Evolutionary conservation across 2,797 vertebrate genomes (phyloP).

Genomic region (Monodelphis domestica): DNA sequence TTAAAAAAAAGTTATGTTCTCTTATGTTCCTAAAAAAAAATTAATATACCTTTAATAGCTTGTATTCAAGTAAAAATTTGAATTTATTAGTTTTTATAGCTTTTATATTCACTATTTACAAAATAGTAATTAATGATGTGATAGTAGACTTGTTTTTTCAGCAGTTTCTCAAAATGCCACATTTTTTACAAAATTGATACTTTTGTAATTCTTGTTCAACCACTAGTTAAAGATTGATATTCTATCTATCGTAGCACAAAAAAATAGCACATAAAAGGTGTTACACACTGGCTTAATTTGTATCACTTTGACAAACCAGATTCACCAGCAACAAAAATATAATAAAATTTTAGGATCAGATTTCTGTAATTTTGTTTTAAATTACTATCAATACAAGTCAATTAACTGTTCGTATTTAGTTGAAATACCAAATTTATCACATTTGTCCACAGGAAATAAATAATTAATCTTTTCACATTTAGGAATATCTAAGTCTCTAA

Average conservation of each 20-base stretch:
- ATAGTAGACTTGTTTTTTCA: background rate
- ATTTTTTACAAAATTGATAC: too few relatives aligned
- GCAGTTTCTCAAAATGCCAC: too few relatives aligned
- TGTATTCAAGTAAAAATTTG: background rate
- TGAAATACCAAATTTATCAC: background rate
- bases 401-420: background rate
- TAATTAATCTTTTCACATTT: background rate
- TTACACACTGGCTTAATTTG: background rate
- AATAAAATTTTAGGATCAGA: background rate
- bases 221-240: too few relatives aligned
- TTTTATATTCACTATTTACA: background rate
- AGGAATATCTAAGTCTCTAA: background rate
- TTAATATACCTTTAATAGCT: background rate
- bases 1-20: background rate
- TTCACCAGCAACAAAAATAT: background rate
- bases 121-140: background rate
- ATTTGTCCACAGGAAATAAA: background rate
- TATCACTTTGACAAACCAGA: background rate
- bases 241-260: too few relatives aligned
- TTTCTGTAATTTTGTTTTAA: background rate
- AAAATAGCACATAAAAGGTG: background rate
- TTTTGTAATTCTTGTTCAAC: too few relatives aligned
- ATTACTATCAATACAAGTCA: background rate
- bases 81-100: background rate
- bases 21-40: background rate